Evolutionary conservation across 1,140 invertebrate genomes (phyloP).

Genomic region (Sarcophaga peregrina): DNA sequence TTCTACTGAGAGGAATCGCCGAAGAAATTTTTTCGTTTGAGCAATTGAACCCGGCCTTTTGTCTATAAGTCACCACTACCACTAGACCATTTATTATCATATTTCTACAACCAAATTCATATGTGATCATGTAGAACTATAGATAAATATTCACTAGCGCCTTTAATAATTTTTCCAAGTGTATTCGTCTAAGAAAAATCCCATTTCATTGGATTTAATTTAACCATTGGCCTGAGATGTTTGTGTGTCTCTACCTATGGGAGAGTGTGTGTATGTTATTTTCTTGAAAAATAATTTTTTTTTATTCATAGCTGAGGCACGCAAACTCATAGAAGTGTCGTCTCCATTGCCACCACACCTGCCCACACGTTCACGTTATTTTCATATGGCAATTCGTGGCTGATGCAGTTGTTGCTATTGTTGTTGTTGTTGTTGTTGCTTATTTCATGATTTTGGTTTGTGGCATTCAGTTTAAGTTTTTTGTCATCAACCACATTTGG

Average conservation of each 20-base stretch:
- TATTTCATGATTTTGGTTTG: constrained; percentile 9
- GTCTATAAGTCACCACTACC: too few relatives aligned
- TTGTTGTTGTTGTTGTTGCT: neutral
- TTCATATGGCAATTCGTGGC: neutral
- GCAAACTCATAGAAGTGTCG: constrained; percentile 13
- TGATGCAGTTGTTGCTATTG: neutral
- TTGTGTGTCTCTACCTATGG: neutral
- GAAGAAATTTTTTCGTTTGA: too few relatives aligned
- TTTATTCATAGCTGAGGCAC: constrained; percentile 5
- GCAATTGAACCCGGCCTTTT: too few relatives aligned
- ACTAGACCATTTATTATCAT: too few relatives aligned
- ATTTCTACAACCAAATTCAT: too few relatives aligned
- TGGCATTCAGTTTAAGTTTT: constrained; percentile 7
- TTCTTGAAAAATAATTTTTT: neutral
- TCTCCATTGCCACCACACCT: constrained; percentile 30
- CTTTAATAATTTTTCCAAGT: too few relatives aligned
- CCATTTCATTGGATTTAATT: neutral
- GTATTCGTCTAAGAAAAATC: too few relatives aligned
- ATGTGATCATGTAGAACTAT: too few relatives aligned
- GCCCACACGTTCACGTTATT: constrained; percentile 27
- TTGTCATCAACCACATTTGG: neutral
- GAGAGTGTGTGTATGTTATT: neutral
- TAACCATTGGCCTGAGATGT: neutral
- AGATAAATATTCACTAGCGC: too few relatives aligned
- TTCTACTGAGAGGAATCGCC: too few relatives aligned